Percentiles rank a stretch among this genome's conserved stretches.
Conservation (phyloP, 2,113 vertebrate species). For the Microcebus griseorufus region DNA sequence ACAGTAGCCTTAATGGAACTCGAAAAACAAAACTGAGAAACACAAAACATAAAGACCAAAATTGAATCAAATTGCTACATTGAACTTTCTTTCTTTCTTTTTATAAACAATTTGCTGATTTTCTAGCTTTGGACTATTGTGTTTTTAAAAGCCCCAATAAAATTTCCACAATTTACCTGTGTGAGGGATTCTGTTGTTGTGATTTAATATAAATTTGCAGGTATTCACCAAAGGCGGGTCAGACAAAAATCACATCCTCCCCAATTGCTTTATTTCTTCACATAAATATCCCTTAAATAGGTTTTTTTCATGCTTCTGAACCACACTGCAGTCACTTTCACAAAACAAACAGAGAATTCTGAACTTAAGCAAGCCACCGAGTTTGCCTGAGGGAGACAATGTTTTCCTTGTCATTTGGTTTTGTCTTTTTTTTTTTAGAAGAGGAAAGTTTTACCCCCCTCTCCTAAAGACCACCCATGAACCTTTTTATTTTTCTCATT, state of each 20-base stretch:
- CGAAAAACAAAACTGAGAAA: background rate
- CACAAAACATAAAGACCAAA: constrained; percentile 23
- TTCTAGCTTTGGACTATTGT: background rate
- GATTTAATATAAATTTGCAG: constrained; percentile 58
- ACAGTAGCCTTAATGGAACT: background rate
- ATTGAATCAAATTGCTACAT: background rate
- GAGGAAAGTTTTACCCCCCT: constrained; percentile 52
- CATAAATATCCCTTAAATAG: constrained; percentile 58
- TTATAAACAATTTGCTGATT: background rate
- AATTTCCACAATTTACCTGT: constrained; percentile 23
- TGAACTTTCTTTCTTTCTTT: background rate
- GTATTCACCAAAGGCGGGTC: constrained; percentile 65
- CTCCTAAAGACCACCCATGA: constrained; percentile 84
- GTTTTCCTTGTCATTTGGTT: constrained; percentile 71
- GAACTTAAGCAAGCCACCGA: constrained; percentile 58
- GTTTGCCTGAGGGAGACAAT: constrained; percentile 52
- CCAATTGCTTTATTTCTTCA: constrained; percentile 65
- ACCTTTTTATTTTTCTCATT: constrained; percentile 79
- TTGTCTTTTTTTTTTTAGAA: constrained; percentile 47
- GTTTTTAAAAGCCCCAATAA: constrained; percentile 43
- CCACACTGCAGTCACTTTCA: constrained; percentile 38
- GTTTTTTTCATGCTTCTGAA: background rate
- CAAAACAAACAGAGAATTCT: constrained; percentile 69
- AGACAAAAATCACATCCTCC: constrained; percentile 45
- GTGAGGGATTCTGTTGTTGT: background rate